Percentiles rank a stretch among this genome's conserved stretches.
Conservation (phyloP, 2,113 vertebrate genomes). For the Eleginops maclovinus region DNA sequence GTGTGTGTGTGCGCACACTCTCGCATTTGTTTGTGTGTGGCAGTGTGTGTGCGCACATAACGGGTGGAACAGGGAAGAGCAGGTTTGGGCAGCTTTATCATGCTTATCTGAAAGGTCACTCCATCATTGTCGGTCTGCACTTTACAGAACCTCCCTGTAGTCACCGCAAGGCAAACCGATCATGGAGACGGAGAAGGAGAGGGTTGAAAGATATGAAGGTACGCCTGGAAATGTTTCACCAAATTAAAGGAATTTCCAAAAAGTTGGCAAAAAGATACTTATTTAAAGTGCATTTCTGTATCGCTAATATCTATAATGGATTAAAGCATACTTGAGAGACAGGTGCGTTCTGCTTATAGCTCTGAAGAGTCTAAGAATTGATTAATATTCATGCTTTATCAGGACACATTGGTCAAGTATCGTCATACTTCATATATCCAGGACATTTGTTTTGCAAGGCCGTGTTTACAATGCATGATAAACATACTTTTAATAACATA, state of each 20-base stretch:
- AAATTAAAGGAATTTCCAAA: neutral
- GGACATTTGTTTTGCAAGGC: no score
- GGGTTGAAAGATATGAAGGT: slow-evolving; percentile 21
- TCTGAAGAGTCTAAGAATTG: no score
- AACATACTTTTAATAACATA: no score
- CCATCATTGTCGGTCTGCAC: slow-evolving; percentile 73
- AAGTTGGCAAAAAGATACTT: neutral
- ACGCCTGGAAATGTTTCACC: slow-evolving; percentile 7
- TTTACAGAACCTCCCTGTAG: slow-evolving; percentile 59
- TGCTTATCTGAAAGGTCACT: slow-evolving; percentile 81
- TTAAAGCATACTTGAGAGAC: no score
- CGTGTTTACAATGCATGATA: no score
- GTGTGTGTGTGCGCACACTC: slow-evolving; percentile 32
- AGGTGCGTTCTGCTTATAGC: no score
- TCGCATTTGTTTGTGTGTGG: slow-evolving; percentile 24
- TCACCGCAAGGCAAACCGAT: slow-evolving; percentile 60
- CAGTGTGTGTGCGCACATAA: slow-evolving; percentile 24
- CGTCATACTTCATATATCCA: no score
- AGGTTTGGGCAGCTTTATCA: slow-evolving; percentile 66
- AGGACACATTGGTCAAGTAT: no score
- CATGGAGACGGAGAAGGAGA: slow-evolving; percentile 1
- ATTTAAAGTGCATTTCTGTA: neutral
- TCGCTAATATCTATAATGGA: neutral
- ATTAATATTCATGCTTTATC: no score
- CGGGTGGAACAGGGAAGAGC: slow-evolving; percentile 26